Conservation (phyloP, 1,140 invertebrate species). For the Aphelenchoides besseyi region DNA sequence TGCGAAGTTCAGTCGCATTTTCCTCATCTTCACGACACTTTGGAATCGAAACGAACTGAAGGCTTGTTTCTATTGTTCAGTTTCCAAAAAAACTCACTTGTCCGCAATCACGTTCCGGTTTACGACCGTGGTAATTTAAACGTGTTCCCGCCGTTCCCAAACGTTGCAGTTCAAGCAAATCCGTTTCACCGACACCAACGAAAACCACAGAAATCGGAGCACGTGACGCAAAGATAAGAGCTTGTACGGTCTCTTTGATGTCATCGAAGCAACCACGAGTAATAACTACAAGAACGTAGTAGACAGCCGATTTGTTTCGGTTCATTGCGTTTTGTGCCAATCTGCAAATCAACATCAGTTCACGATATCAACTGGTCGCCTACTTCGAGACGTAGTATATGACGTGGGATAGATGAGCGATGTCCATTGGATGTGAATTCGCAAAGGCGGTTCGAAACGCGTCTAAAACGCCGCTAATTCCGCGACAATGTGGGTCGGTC, state of each 20-base stretch:
- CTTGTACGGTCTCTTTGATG: conserved; percentile 55
- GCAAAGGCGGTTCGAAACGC: conserved; percentile 51
- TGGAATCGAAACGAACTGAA: conserved; percentile 45
- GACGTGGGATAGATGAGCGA: conserved; percentile 57
- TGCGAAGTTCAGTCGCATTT: conserved; percentile 36
- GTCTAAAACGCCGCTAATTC: conserved; percentile 47
- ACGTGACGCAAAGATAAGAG: conserved; percentile 57
- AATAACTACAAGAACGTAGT: conserved; percentile 51
- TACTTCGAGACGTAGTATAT: conserved; percentile 59
- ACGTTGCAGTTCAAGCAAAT: conserved; percentile 48
- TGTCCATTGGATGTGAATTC: conserved; percentile 49
- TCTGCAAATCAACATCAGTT: conserved; percentile 28
- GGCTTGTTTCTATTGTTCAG: background rate
- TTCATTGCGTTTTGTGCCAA: conserved; percentile 49
- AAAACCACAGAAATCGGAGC: conserved; percentile 56
- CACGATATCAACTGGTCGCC: background rate
- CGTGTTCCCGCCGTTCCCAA: conserved; percentile 54
- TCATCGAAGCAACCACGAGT: conserved; percentile 57
- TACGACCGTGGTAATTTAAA: conserved; percentile 53
- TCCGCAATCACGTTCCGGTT: conserved; percentile 50
- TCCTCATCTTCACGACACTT: conserved; percentile 42
- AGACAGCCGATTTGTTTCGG: conserved; percentile 23
- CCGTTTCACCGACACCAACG: conserved; percentile 50
- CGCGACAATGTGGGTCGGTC: conserved; percentile 50
- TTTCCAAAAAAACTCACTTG: conserved; percentile 33